Evolutionary conservation across 2,797 vertebrate species (phyloP).

Genomic region (Parotocinclus haroldoi): DNA sequence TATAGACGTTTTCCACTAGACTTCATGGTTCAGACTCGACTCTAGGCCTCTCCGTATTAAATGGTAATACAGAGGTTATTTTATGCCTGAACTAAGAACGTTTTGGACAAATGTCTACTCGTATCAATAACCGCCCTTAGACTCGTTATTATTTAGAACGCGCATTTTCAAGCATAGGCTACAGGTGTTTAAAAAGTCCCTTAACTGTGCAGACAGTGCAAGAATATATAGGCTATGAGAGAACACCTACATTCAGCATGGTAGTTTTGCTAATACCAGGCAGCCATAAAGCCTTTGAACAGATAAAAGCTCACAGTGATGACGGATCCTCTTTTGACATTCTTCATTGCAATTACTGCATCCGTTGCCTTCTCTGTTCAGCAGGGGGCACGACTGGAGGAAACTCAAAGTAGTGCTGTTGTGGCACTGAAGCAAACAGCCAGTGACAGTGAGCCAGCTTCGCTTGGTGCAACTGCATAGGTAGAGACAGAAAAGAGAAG

Average conservation of each 20-base stretch:
- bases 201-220: not conserved
- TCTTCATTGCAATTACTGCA: not conserved
- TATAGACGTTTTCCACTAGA: no score
- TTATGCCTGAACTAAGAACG: no score
- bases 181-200: no score
- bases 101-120: no score
- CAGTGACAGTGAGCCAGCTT: conserved; percentile 35
- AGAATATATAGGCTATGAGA: not conserved
- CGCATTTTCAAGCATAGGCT: no score
- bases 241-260: conserved; percentile 13
- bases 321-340: conserved; percentile 17
- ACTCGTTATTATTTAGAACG: no score
- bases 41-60: no score
- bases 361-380: conserved; percentile 11
- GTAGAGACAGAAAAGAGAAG: conserved; percentile 9
- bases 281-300: conserved; percentile 6
- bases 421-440: conserved; percentile 32
- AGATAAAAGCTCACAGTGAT: conserved; percentile 39
- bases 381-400: conserved; percentile 6
- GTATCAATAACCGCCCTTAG: no score
- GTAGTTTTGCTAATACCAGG: conserved; percentile 3
- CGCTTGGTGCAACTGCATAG: conserved; percentile 33
- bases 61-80: no score
- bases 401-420: conserved; percentile 29
- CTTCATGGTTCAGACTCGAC: no score